Conservation (phyloP, 2,888 invertebrate species). For the Lepidocyrtinus sp. region DNA sequence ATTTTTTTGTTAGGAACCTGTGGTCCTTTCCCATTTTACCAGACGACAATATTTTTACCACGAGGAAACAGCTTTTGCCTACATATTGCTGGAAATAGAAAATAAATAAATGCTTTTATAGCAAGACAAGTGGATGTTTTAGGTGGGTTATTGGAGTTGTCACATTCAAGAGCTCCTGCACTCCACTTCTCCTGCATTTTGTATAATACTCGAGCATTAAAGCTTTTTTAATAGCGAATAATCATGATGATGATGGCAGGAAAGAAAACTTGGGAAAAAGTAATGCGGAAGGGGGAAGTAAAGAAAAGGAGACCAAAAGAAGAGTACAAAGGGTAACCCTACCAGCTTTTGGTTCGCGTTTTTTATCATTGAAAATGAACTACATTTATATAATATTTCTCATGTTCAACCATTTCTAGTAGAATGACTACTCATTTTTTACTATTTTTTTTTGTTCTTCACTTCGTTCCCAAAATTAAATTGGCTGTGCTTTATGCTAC, state of each 20-base stretch:
- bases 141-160: constrained; percentile 40
- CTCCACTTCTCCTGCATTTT: background rate
- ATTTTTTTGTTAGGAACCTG: too few relatives aligned
- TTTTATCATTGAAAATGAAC: constrained; percentile 6
- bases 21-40: too few relatives aligned
- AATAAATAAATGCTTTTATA: constrained; percentile 5
- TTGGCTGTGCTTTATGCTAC: constrained; percentile 47
- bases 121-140: constrained; percentile 12
- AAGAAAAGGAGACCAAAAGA: constrained; percentile 11
- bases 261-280: constrained; percentile 2
- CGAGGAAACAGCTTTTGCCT: background rate
- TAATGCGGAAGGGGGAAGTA: constrained; percentile 4
- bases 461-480: constrained; percentile 43
- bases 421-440: background rate
- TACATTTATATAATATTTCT: background rate
- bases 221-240: constrained; percentile 11
- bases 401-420: constrained; percentile 13
- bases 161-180: constrained; percentile 30
- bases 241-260: constrained; percentile 34
- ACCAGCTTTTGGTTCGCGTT: background rate
- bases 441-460: constrained; percentile 15
- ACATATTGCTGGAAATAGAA: background rate
- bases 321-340: background rate
- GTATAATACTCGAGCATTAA: background rate
- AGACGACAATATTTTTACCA: background rate